Evolutionary conservation across 2,113 vertebrate species (phyloP), one percentile per base, ranked within the genome.

Genomic region (Poicephalus gulielmi): DNA sequence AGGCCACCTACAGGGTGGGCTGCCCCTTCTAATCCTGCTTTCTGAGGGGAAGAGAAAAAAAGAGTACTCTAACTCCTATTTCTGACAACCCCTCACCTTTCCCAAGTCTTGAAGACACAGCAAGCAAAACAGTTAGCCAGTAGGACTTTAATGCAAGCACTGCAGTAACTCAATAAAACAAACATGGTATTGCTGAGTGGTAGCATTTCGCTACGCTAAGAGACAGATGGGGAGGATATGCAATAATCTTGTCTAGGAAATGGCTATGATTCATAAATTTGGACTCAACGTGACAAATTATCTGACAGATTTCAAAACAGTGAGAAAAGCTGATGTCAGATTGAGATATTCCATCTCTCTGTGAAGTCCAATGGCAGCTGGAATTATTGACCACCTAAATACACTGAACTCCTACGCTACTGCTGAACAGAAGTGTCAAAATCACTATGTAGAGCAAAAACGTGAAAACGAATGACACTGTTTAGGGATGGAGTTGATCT

Each of bases 221-320:
- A 96, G 90, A 95, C 88, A 94, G 96, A 96, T 95, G 91, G 96
- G 71, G 59, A 94, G 74, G 95, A 91, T 89, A 95, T 85, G 73
- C 94, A 96, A 96, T 94, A 92, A 87, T 95, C 94, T 93, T 89
- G 86, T 96, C 96, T 95, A 94, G 92, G 69, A 94, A 96, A 95
- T 0, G 2, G 83, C 66, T 88, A 67, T 97, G 94, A 96, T 92
- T 97, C 96, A 96, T 94, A 96, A 95, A 96, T 96, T 96, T 95
- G 95, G 92, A 84, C 90, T 92, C 73, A 82, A 94, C 78, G 77
- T 95, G 86, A 96, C 88, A 97, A 95, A 92, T 96, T 95, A 95
- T 91, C 80, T 88, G 95, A 92, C 92, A 96, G 83, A 95, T 96
- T 95, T 97, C 96, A 97, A 96, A 96, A 96, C 92, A 95, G 76